A percentile compares a stretch with the other conserved stretches of the same genome.
phyloP scores from a whole-genome alignment of 2,888 invertebrate genomes.

The Ormyrus thymus region DNA sequence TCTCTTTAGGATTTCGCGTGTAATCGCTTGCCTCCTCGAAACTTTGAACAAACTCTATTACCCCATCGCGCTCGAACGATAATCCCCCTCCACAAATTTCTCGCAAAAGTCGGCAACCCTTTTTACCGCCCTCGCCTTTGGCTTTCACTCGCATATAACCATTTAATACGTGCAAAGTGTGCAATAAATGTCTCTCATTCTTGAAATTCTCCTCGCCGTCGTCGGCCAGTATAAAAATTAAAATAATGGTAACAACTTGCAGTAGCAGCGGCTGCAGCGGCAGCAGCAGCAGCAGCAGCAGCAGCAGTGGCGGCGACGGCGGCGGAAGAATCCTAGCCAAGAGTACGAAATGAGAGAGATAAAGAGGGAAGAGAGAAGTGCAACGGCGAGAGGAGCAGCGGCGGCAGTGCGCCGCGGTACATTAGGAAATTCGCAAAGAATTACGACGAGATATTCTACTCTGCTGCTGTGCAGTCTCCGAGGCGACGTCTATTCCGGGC shows the following conservation, averaged over 20 bases:
- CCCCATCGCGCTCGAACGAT: not conserved
- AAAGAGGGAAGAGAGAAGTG: not conserved
- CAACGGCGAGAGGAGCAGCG: not conserved
- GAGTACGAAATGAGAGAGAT: not conserved
- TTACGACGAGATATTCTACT: slow-evolving; percentile 59
- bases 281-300: not conserved
- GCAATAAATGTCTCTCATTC: slow-evolving; percentile 28
- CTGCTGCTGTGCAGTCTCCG: slow-evolving; percentile 16
- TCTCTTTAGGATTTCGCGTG: no score
- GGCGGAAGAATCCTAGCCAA: not conserved
- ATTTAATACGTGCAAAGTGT: slow-evolving; percentile 52
- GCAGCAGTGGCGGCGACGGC: not conserved
- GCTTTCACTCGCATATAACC: slow-evolving; percentile 11
- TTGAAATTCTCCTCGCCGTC: slow-evolving; percentile 40
- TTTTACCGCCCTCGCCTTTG: not conserved
- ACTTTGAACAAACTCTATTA: no score
- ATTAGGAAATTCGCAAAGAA: slow-evolving; percentile 61
- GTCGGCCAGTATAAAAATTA: slow-evolving; percentile 48
- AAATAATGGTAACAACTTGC: slow-evolving; percentile 54
- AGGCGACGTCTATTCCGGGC: slow-evolving; percentile 57
- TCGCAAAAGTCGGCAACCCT: not conserved
- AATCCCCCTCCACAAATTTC: not conserved
- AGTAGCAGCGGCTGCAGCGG: not conserved
- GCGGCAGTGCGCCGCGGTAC: slow-evolving; percentile 48
- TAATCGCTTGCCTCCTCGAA: no score